Conservation (phyloP, 2,888 invertebrate genomes). For the Glyphotaelius pellucidus region DNA sequence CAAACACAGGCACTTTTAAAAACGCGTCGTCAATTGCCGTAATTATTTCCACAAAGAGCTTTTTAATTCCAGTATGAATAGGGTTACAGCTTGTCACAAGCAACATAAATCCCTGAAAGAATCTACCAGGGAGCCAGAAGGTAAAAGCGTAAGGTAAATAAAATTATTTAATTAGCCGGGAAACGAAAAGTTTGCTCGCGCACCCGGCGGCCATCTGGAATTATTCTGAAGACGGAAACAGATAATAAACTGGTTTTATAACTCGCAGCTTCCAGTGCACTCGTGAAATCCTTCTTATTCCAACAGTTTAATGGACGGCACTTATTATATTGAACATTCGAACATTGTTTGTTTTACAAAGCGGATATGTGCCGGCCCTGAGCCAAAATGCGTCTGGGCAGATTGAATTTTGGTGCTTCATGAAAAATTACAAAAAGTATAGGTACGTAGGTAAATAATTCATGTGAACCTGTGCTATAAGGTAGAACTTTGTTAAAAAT, state of each 20-base stretch:
- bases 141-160: slow-evolving; percentile 25
- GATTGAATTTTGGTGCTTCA: not conserved
- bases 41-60: too few species aligned
- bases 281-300: not conserved
- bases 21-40: too few species aligned
- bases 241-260: not conserved
- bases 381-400: not conserved
- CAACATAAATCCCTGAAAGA: not conserved
- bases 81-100: not conserved
- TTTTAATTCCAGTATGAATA: not conserved
- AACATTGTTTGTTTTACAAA: not conserved
- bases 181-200: slow-evolving; percentile 18
- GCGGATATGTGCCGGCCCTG: not conserved
- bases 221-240: slow-evolving; percentile 12
- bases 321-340: not conserved
- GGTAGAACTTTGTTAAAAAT: too few species aligned
- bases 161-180: slow-evolving; percentile 7
- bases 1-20: too few species aligned
- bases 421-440: too few species aligned
- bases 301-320: not conserved
- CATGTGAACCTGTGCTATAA: too few species aligned
- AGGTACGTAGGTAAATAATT: too few species aligned
- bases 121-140: not conserved
- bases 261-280: not conserved
- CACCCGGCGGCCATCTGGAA: slow-evolving; percentile 29